Evolutionary conservation across 2,113 vertebrate genomes (phyloP).

Genomic region (Prietella phreatophila): DNA sequence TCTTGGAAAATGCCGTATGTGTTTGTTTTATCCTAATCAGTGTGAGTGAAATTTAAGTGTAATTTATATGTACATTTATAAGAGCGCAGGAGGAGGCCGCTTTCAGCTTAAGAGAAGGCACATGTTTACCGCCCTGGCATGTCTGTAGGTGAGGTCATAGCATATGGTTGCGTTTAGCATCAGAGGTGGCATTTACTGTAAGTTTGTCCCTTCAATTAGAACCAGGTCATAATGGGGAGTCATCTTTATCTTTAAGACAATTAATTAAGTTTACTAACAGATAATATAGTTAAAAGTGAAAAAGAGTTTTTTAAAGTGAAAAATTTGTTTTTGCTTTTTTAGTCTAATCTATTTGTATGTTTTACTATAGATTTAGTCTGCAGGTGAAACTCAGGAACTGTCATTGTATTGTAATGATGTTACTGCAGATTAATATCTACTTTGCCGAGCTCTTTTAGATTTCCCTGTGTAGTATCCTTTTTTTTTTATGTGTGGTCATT

Average conservation of each 20-base stretch:
- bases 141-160: slow-evolving; percentile 38
- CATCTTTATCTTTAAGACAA: neutral
- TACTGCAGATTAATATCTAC: neutral
- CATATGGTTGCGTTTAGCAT: slow-evolving; percentile 37
- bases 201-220: slow-evolving; percentile 17
- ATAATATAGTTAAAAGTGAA: neutral
- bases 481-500: slow-evolving; percentile 5
- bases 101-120: slow-evolving; percentile 9
- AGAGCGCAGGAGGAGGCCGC: slow-evolving; percentile 1
- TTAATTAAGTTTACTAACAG: neutral
- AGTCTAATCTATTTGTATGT: neutral
- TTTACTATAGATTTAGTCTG: neutral
- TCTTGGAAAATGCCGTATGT: neutral
- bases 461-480: neutral
- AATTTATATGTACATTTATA: neutral
- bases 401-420: neutral
- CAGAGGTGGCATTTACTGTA: slow-evolving; percentile 31
- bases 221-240: neutral
- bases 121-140: slow-evolving; percentile 17
- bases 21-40: neutral
- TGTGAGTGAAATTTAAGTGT: neutral
- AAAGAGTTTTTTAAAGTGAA: no score
- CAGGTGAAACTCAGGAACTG: neutral
- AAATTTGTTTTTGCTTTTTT: neutral
- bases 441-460: neutral